Evolutionary conservation across 1,140 invertebrate genomes (phyloP).

Genomic region (Nephotettix cincticeps): DNA sequence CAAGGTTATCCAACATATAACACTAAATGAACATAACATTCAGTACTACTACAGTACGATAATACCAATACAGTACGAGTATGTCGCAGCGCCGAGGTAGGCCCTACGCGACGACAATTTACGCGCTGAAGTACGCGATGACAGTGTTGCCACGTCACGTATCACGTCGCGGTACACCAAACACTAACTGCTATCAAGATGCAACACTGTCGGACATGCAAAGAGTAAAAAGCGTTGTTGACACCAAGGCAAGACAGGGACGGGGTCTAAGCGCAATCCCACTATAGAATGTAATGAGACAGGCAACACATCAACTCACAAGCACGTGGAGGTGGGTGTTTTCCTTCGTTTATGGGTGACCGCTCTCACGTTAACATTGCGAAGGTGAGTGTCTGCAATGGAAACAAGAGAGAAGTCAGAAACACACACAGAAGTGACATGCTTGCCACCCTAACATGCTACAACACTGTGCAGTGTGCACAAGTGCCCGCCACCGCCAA

Average conservation of each 20-base stretch:
- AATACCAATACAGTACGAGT: background rate
- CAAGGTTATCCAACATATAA: conserved; percentile 18
- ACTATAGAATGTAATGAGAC: conserved; percentile 27
- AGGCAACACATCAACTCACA: conserved; percentile 62
- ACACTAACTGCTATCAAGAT: conserved; percentile 30
- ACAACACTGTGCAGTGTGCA: too few relatives aligned
- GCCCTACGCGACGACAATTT: background rate
- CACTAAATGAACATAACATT: conserved; percentile 17
- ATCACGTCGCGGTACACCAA: background rate
- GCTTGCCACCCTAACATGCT: conserved; percentile 4
- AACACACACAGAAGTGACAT: conserved; percentile 8
- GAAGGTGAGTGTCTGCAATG: conserved; percentile 70
- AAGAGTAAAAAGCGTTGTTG: conserved; percentile 24
- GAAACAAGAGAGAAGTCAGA: conserved; percentile 35
- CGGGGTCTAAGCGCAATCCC: conserved; percentile 30
- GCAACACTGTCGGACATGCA: conserved; percentile 31
- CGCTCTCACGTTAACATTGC: conserved; percentile 73
- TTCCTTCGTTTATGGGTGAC: conserved; percentile 68
- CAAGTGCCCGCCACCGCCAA: too few relatives aligned
- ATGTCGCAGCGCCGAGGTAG: background rate
- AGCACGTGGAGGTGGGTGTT: conserved; percentile 65
- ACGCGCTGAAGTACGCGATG: too few relatives aligned
- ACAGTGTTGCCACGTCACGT: too few relatives aligned
- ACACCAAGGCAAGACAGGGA: conserved; percentile 26
- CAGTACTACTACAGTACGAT: conserved; percentile 4